Base-by-base conservation (phyloP, 2,113 vertebrate species). In the Herpailurus yagouaroundi region DNA sequence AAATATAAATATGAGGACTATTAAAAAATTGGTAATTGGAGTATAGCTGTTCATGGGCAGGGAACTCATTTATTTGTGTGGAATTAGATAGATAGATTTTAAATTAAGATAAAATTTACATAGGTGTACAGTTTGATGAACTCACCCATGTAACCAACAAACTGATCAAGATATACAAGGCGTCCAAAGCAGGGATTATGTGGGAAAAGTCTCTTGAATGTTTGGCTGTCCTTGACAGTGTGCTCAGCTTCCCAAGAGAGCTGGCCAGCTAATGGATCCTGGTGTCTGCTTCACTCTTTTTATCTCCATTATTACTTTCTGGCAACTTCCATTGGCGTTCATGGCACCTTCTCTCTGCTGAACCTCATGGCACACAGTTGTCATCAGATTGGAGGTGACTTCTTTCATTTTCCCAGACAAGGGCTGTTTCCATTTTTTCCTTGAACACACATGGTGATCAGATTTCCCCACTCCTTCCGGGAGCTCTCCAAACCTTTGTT, bases 81-180 rank as follows among this genome's bases (percentile, higher is more conserved):
- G 18, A 83, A 91, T 71, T 77, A 33, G 16, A 50, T 36, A 83
- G 68, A 31, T n/a, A 33, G 14, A 38, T 77, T 73, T 85, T 50
- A 84, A 92, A 85, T 79, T 91, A 52, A 96, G 85, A 83, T 87
- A 63, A 27, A 94, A 93, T 63, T 60, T 92, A 64, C 8, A 83
- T 79, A 81, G 29, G 14, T 57, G 4, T 85, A 89, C 18, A 68
- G 33, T 52, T 69, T 52, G n/a, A 55, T 92, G 31, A n/a, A 71
- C 33, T 68, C 12, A 57, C 4, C 4, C 36, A n/a, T 36, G 31
- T 73, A 85, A 71, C n/a, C 29, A 76, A 41, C 29, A 66, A 5
- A 64, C 3, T 76, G 27, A 71, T 81, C 29, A 90, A 60, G 52
- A 63, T 36, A 31, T 3, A 66, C 60, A 66, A 55, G 10, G 73